Evolutionary conservation across 2,113 vertebrate species (phyloP), one percentile per base, ranked within the genome.

Genomic region (Anarrhichthys ocellatus): DNA sequence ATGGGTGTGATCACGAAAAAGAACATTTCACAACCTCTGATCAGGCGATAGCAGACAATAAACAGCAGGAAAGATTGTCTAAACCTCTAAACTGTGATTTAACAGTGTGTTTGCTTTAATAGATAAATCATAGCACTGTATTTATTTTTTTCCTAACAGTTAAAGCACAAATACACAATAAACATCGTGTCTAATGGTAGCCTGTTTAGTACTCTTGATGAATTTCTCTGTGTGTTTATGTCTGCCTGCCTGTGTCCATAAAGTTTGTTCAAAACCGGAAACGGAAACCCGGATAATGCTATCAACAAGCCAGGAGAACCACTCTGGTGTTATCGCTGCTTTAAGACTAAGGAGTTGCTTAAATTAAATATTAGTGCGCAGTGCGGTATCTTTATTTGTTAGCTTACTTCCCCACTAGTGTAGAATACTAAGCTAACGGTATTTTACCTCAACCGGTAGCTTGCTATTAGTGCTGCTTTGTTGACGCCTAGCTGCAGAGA

Each of bases 191-290:
- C 27, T 36, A 24, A n/a, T 32, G 9, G 6, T 20, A 38, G 20
- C 6, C 1, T 38, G 11, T 7, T 62, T n/a, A 13, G 2, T 29
- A 36, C 44, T 36, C 0, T 9, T 4, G 2, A 14, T 8, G 22
- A 17, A 1, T 14, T 32, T 27, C 18, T 10, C 27, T 13, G 44
- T 46, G 18, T 40, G 18, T 62, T 17, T 46, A 10, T 36, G 9
- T 9, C 0, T 20, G 1, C 29, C 32, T 6, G 6, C 1, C 5
- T 0, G 59, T 71, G 72, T 86, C 29, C 73, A 89, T 92, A 93
- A 92, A 92, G 90, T 88, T 91, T 0, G 0, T 80, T 72, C 80
- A 87, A 90, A 91, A 65, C 75, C 5, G 89, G 89, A 92, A 92
- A 10, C 87, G 91, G 92, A 93, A 92, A 50, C 70, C 0, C 14